Conservation (phyloP, 2,797 vertebrate genomes). For the Pangasius macronema region DNA sequence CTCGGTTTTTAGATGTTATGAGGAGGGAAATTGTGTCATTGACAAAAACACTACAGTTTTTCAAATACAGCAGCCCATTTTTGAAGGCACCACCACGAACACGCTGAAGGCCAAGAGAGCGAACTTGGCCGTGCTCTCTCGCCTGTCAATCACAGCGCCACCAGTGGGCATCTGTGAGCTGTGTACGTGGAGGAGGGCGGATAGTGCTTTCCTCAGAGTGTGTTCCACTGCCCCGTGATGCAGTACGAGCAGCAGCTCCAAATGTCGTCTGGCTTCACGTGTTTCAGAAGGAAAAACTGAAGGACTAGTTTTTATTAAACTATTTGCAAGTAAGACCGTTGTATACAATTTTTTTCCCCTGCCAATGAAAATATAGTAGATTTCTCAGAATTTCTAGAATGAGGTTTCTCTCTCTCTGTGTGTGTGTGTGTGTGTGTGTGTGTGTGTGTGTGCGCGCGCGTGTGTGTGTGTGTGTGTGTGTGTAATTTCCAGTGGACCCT, state of each 20-base stretch:
- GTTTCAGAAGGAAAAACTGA: neutral
- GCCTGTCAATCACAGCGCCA: neutral
- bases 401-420: too few relatives aligned
- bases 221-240: too few relatives aligned
- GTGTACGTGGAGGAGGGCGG: neutral
- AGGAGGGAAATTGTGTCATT: too few relatives aligned
- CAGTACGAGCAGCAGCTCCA: too few relatives aligned
- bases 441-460: too few relatives aligned
- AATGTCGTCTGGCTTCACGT: too few relatives aligned
- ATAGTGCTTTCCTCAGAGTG: too few relatives aligned
- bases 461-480: too few relatives aligned
- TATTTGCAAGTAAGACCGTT: neutral
- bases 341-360: neutral
- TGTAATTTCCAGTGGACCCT: neutral
- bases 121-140: neutral
- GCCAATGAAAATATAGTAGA: neutral
- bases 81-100: neutral
- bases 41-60: neutral
- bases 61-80: neutral
- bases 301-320: neutral
- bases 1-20: too few relatives aligned
- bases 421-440: neutral
- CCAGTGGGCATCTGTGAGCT: neutral
- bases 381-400: neutral
- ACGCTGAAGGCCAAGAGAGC: neutral